Base-by-base conservation (phyloP, 2,888 invertebrate genomes). In the Trypoxylon attenuatum region DNA sequence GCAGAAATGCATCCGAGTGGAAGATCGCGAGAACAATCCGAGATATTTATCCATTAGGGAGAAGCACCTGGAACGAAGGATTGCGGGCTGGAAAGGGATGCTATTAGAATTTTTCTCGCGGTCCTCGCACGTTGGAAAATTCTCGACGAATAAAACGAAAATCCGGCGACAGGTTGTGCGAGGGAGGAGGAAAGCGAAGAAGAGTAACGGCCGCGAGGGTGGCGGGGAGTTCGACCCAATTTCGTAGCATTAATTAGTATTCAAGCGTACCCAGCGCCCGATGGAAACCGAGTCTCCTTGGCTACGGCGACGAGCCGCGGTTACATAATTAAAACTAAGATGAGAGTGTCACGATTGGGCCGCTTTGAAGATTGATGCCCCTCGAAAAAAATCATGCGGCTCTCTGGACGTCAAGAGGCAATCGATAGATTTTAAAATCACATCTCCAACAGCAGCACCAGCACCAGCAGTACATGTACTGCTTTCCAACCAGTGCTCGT, bases 171-270 rank as follows among this genome's bases (percentile, higher is more conserved):
- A n/a, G n/a, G n/a, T n/a, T n/a, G n/a, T n/a, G n/a, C n/a, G n/a
- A 19, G 2, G 16, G 1, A 41, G 8, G 8, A 5, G 16, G 13
- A 15, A 1, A 15, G 18, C 10, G 41, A 8, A 16, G 41, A 4
- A 41, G 8, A 16, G 16, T 6, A 10, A 16, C 10, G n/a, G 41
- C 19, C 1, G 41, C 41, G 41, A 19, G 41, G 10, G 19, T 16
- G 27, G 10, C 5, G 10, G 27, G 19, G 41, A 41, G 41, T 59
- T 55, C 38, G 58, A 62, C 52, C 62, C 47, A 62, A 58, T 62
- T 62, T 62, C 46, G 25, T 58, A 58, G 19, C 49, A 61, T 62
- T 62, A 62, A 62, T 62, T 62, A 62, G 62, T 42, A 61, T 50
- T 56, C 49, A 33, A 22, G 27, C 21, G 43, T 25, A 22, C 19